phyloP scores from a whole-genome alignment of 1,140 invertebrate genomes.

The Brachionus sp. region DNA sequence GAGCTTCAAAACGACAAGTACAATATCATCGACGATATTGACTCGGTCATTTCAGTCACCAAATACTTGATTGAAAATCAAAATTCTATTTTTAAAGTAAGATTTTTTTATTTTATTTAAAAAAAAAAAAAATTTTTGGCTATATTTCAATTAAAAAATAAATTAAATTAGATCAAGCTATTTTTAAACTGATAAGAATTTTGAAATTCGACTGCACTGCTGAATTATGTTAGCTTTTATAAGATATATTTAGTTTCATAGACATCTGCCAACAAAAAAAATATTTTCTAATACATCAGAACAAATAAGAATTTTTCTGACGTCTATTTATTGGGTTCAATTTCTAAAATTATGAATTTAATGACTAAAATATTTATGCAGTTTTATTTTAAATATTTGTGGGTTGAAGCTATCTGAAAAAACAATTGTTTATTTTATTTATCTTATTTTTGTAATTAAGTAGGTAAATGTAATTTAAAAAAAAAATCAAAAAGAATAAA shows the following conservation, averaged over 20 bases:
- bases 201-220: not conserved
- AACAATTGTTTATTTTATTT: too few relatives aligned
- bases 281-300: not conserved
- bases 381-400: too few relatives aligned
- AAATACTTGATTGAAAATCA: conserved; percentile 43
- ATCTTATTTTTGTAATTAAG: too few relatives aligned
- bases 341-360: too few relatives aligned
- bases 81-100: conserved; percentile 4
- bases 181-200: not conserved
- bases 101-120: not conserved
- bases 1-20: conserved; percentile 18
- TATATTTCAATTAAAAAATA: not conserved
- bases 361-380: too few relatives aligned
- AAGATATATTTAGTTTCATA: not conserved
- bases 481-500: too few relatives aligned
- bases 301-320: not conserved
- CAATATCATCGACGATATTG: conserved; percentile 39
- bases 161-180: not conserved
- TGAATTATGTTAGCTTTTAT: not conserved
- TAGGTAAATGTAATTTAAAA: too few relatives aligned
- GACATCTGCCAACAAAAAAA: not conserved
- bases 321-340: too few relatives aligned
- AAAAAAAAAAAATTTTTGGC: not conserved
- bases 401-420: too few relatives aligned
- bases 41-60: conserved; percentile 36